Conservation (phyloP, 2,797 vertebrate genomes). For the Catharus ustulatus region DNA sequence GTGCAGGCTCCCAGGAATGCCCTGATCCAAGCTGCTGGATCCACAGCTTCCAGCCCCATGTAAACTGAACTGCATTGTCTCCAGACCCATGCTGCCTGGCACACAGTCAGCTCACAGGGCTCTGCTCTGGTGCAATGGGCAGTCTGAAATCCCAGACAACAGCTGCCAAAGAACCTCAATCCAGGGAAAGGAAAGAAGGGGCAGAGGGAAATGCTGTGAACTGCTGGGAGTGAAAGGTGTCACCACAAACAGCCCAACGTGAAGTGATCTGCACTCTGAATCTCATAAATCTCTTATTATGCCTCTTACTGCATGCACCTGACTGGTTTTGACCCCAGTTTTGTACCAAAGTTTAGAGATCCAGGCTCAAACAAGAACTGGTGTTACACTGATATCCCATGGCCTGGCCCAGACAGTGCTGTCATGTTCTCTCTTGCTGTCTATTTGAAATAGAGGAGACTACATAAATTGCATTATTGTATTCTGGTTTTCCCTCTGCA, state of each 20-base stretch:
- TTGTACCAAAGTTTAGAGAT: not conserved
- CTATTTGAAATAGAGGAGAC: not conserved
- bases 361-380: not conserved
- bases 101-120: not conserved
- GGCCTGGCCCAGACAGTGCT: not conserved
- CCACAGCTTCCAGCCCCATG: not conserved
- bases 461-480: not conserved
- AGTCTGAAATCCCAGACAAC: not conserved
- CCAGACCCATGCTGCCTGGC: not conserved
- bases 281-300: not conserved
- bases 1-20: not conserved
- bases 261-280: not conserved
- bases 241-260: not conserved
- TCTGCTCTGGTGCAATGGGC: not conserved
- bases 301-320: not conserved
- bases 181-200: not conserved
- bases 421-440: not conserved
- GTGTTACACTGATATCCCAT: not conserved
- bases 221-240: not conserved
- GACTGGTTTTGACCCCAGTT: not conserved
- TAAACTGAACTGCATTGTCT: not conserved
- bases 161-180: not conserved
- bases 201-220: not conserved
- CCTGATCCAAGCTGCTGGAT: not conserved
- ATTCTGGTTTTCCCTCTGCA: not conserved